phyloP scores from a whole-genome alignment of 2,888 invertebrate species.

The Calameuta filiformis region DNA sequence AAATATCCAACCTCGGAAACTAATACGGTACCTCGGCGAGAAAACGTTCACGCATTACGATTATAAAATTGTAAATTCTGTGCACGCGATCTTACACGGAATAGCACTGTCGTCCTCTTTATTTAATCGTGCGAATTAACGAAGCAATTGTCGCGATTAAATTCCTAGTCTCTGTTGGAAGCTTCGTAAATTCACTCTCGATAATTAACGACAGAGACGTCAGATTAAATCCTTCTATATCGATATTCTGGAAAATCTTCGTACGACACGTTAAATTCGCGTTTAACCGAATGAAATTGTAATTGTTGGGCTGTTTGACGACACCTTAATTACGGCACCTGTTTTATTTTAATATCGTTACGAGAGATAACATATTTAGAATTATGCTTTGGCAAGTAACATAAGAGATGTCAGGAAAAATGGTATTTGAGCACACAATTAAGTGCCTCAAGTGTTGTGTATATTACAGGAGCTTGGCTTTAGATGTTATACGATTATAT shows the following conservation, averaged over 20 bases:
- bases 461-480: constrained; percentile 67
- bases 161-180: constrained; percentile 47
- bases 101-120: neutral
- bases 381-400: constrained; percentile 60
- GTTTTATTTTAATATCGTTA: constrained; percentile 52
- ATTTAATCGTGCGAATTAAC: neutral
- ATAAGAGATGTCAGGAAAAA: constrained; percentile 52
- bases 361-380: constrained; percentile 59
- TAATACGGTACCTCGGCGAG: neutral
- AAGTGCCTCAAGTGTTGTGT: constrained; percentile 67
- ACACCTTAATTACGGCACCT: constrained; percentile 58
- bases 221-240: constrained; percentile 15
- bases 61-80: neutral
- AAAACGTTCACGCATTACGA: neutral
- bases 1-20: neutral
- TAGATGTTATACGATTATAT: constrained; percentile 65
- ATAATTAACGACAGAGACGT: neutral
- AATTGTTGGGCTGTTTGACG: constrained; percentile 23
- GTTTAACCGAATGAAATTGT: constrained; percentile 18
- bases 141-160: constrained; percentile 33
- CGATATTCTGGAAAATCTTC: constrained; percentile 55
- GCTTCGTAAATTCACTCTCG: constrained; percentile 33
- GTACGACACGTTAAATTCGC: neutral
- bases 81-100: neutral
- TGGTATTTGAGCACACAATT: constrained; percentile 65